Evolutionary conservation across 2,888 invertebrate species (phyloP).

Genomic region (Noctua comes): DNA sequence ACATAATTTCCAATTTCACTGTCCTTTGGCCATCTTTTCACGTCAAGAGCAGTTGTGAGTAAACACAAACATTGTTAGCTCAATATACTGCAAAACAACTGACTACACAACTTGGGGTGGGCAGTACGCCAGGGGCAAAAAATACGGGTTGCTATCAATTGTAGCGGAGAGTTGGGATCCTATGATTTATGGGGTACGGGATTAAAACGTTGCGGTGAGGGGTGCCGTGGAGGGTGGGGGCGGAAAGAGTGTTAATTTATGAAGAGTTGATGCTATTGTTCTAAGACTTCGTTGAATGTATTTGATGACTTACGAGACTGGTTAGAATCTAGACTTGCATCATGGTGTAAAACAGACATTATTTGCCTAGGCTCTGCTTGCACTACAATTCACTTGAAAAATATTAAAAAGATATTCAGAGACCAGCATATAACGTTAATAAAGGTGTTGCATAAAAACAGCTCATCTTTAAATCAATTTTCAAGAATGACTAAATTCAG

Average conservation of each 20-base stretch:
- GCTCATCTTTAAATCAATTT: background rate
- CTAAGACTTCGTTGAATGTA: background rate
- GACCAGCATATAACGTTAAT: background rate
- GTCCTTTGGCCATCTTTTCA: background rate
- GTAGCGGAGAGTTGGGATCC: conserved; percentile 67
- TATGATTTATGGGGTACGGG: conserved; percentile 81
- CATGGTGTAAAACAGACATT: background rate
- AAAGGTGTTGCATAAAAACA: background rate
- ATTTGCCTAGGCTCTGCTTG: background rate
- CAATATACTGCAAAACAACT: conserved; percentile 63
- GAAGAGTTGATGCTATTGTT: background rate
- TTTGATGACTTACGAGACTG: background rate
- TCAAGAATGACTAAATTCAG: background rate
- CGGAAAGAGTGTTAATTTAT: background rate
- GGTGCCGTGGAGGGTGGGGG: conserved; percentile 6
- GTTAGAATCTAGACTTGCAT: background rate
- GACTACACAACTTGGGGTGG: conserved; percentile 54
- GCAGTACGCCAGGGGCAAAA: conserved; percentile 56
- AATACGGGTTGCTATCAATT: conserved; percentile 78
- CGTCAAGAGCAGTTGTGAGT: conserved; percentile 24
- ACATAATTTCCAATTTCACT: background rate
- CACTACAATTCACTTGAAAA: no score
- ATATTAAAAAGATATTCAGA: background rate
- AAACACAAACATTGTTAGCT: conserved; percentile 39
- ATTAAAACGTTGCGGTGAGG: conserved; percentile 78